Conservation (phyloP, 1,140 invertebrate species). For the Onthophagus taurus region DNA sequence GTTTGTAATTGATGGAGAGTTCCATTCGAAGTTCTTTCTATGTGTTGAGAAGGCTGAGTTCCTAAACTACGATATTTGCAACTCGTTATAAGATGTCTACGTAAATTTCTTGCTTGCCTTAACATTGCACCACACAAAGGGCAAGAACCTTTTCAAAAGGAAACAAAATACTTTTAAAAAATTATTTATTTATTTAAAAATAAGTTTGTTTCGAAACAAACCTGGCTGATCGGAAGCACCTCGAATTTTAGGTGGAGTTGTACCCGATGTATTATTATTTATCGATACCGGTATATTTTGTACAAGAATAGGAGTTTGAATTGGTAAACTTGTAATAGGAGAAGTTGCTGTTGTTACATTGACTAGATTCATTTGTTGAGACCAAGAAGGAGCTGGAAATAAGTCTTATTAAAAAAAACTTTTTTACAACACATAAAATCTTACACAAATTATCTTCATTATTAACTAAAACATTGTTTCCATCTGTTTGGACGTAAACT, state of each 20-base stretch:
- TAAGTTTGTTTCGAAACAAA: background rate
- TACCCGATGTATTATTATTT: constrained; percentile 2
- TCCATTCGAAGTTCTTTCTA: constrained; percentile 1
- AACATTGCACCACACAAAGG: constrained; percentile 50
- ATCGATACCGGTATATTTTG: constrained; percentile 11
- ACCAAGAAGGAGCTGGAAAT: constrained; percentile 5
- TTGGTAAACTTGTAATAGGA: constrained; percentile 2
- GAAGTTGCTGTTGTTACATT: constrained; percentile 10
- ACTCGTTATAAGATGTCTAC: constrained; percentile 43
- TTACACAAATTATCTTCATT: background rate
- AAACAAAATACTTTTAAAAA: background rate
- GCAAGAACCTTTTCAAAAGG: constrained; percentile 44
- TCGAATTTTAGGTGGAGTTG: constrained; percentile 39
- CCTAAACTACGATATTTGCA: constrained; percentile 37
- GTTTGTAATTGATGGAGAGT: constrained; percentile 15
- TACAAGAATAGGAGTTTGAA: constrained; percentile 4
- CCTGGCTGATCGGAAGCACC: constrained; percentile 52
- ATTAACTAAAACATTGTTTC: background rate
- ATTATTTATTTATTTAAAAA: background rate
- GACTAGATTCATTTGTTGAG: constrained; percentile 12
- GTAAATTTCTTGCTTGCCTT: constrained; percentile 47
- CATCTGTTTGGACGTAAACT: constrained; percentile 13
- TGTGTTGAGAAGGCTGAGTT: constrained; percentile 21
- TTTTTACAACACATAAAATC: no score
- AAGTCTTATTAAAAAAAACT: background rate